Evolutionary conservation across 1,140 invertebrate genomes (phyloP), one percentile per base, ranked within the genome.

Genomic region (Plutomurus gul): DNA sequence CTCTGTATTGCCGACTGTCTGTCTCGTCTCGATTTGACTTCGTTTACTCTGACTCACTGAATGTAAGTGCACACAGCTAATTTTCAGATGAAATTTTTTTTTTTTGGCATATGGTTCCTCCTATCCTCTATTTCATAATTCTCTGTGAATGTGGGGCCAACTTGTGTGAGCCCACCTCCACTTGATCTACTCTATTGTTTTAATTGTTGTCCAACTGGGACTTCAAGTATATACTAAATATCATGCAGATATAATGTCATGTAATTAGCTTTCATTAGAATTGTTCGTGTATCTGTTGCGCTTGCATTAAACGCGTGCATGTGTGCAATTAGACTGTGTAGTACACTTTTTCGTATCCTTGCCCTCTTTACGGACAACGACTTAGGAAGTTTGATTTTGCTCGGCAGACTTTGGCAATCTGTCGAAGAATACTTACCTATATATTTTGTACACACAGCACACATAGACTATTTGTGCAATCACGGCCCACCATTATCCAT

Each of bases 81-180:
- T 65, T 65, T 60, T n/a, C 27, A 30, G 36, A 65, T 65, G 27
- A 65, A 16, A 65, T 30, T 65, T 13, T n/a, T 65, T 27, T 33
- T 18, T 1, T 65, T 33, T 47, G 16, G n/a, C n/a, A 65, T 33
- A 65, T 33, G 27, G 56, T 33, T n/a, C 13, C 56, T 65, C 56
- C 56, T 65, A 33, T 33, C 13, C 13, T 65, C 56, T 33, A 36
- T 65, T 65, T 65, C 56, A 65, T 65, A 65, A 65, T n/a, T 33
- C n/a, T 36, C 36, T 33, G 1, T 65, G 36, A 65, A 33, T 65
- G 56, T 65, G 30, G 36, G 56, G 36, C 56, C 30, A 65, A 65
- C 56, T 27, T 33, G n/a, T n/a, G n/a, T n/a, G n/a, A n/a, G n/a
- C n/a, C n/a, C n/a, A 22, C 20, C 47, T 51, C 18, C 47, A 22